A percentile compares a stretch with the other conserved stretches of the same genome.
Conservation (phyloP, 2,888 invertebrate genomes). For the Tribolium freemani region DNA sequence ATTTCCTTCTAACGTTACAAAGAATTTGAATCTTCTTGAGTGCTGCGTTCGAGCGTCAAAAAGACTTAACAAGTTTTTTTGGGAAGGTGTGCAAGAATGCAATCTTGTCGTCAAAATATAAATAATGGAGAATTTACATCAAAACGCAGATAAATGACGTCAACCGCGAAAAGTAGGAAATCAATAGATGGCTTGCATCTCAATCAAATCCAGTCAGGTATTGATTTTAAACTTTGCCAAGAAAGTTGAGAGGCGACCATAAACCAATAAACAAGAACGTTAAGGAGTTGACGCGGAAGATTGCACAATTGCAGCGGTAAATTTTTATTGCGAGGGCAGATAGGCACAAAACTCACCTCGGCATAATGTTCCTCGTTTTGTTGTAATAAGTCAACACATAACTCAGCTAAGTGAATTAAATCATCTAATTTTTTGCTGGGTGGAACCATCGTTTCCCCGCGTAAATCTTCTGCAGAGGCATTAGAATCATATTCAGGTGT, state of each 20-base stretch:
- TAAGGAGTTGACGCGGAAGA: neutral
- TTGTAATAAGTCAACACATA: conserved; percentile 98
- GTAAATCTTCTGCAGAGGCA: conserved; percentile 77
- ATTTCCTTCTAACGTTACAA: neutral
- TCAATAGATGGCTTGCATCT: neutral
- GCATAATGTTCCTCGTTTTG: conserved; percentile 99
- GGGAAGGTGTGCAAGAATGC: neutral
- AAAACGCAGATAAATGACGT: neutral
- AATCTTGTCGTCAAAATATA: neutral
- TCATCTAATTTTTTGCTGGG: conserved; percentile 95
- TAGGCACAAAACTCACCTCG: conserved; percentile 80
- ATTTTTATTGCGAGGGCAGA: neutral
- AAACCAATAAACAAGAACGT: neutral
- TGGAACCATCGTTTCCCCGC: conserved; percentile 86
- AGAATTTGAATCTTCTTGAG: conserved; percentile 5
- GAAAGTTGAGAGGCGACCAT: neutral
- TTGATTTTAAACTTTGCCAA: neutral
- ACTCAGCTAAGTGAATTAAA: conserved; percentile 95
- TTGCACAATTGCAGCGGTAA: neutral
- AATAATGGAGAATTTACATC: neutral
- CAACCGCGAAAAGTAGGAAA: neutral
- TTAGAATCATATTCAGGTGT: conserved; percentile 9
- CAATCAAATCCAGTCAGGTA: neutral
- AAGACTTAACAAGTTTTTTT: conserved; percentile 17
- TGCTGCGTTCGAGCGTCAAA: conserved; percentile 5